phyloP scores from a whole-genome alignment of 2,113 vertebrate genomes.

The Cephalopholis sonnerati region DNA sequence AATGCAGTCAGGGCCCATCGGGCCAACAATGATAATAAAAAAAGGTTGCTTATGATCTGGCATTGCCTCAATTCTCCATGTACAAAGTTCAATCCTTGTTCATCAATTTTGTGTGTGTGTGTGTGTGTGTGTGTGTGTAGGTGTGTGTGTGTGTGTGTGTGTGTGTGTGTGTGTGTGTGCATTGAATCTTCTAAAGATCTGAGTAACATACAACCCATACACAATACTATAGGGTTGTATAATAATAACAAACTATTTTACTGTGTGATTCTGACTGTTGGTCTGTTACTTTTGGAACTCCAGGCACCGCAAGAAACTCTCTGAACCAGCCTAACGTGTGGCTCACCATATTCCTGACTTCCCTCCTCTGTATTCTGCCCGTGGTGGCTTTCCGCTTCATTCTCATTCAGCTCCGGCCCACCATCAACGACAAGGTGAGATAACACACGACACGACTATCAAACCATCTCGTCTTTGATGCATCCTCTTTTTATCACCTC shows the following conservation, averaged over 20 bases:
- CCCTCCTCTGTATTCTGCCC: constrained; percentile 89
- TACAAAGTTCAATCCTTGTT: no score
- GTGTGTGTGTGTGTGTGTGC: no score
- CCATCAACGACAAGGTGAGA: constrained; percentile 89
- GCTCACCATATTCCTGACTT: constrained; percentile 90
- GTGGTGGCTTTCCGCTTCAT: constrained; percentile 89
- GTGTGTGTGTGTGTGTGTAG: no score
- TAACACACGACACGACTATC: neutral
- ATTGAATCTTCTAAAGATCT: neutral
- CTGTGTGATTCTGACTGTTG: neutral
- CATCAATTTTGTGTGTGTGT: no score
- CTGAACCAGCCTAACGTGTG: constrained; percentile 91
- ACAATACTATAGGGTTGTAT: neutral
- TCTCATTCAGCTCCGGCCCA: constrained; percentile 85
- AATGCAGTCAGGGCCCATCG: no score
- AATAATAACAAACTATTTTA: neutral
- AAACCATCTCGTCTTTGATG: neutral
- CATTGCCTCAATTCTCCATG: no score
- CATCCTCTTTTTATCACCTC: neutral
- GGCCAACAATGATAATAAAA: no score
- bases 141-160: no score
- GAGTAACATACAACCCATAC: neutral
- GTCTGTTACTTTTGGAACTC: constrained; percentile 6
- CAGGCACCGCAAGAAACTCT: constrained; percentile 92
- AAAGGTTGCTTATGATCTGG: no score